Evolutionary conservation across 2,888 invertebrate genomes (phyloP).

Genomic region (Drosophila suboccidentalis): DNA sequence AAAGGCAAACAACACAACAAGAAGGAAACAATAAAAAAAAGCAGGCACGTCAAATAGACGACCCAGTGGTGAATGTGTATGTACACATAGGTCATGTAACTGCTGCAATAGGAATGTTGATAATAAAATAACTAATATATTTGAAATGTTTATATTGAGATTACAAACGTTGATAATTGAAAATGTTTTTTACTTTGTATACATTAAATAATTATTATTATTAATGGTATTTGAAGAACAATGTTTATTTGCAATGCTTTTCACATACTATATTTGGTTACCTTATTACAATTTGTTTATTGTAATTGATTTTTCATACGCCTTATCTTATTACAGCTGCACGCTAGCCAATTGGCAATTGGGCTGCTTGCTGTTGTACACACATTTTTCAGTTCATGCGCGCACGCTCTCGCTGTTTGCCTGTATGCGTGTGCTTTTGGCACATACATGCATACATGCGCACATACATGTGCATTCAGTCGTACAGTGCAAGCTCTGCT

Average conservation of each 20-base stretch:
- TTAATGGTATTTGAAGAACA: neutral
- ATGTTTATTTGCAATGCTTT: no score
- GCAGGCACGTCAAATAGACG: slow-evolving; percentile 53
- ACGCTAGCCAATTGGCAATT: slow-evolving; percentile 49
- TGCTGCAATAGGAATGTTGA: slow-evolving; percentile 22
- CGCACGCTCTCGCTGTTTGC: slow-evolving; percentile 47
- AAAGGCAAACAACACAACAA: slow-evolving; percentile 55
- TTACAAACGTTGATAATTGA: slow-evolving; percentile 3
- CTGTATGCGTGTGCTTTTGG: slow-evolving; percentile 33
- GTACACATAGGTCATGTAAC: slow-evolving; percentile 36
- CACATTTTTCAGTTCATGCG: slow-evolving; percentile 64
- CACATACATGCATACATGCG: slow-evolving; percentile 8
- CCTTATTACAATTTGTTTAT: slow-evolving; percentile 3
- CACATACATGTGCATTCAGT: slow-evolving; percentile 16
- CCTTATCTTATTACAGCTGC: slow-evolving; percentile 16
- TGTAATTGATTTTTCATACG: neutral
- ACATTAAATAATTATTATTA: neutral
- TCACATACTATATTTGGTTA: no score
- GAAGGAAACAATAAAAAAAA: slow-evolving; percentile 26
- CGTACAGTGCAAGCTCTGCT: slow-evolving; percentile 43
- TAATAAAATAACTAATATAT: slow-evolving; percentile 5
- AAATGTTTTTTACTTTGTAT: neutral
- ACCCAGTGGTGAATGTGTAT: slow-evolving; percentile 51
- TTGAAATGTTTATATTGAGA: neutral
- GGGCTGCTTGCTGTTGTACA: slow-evolving; percentile 55